These are phyloP conservation scores for Morpho achilles DNA, from an alignment of 2,888 invertebrate genomes.

Conservation along the genomic window DNA sequence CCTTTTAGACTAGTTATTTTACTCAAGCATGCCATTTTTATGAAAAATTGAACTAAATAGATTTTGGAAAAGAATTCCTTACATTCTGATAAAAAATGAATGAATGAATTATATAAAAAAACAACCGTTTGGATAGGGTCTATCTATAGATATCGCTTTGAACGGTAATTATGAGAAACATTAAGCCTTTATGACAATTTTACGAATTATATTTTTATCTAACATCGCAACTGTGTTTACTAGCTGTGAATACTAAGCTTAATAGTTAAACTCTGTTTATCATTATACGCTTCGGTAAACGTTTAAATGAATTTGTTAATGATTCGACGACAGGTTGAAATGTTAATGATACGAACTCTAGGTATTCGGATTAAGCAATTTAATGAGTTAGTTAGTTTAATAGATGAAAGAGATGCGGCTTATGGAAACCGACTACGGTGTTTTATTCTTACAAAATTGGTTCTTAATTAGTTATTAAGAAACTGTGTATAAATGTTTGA, in stretches of 20 bases:
- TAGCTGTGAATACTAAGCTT: slow-evolving; percentile 1
- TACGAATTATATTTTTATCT: background rate
- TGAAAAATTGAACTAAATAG: too few species aligned
- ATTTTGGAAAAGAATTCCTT: too few species aligned
- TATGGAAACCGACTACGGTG: slow-evolving; percentile 16
- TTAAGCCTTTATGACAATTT: too few species aligned
- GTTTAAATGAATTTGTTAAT: slow-evolving; percentile 34
- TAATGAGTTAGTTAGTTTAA: background rate
- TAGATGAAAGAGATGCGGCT: slow-evolving; percentile 7
- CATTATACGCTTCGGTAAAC: slow-evolving; percentile 13
- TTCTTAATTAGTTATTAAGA: slow-evolving; percentile 11
- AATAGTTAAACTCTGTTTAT: slow-evolving; percentile 8
- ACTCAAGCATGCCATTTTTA: too few species aligned
- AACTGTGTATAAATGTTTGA: slow-evolving; percentile 3
- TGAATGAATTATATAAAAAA: too few species aligned
- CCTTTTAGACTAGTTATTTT: too few species aligned
- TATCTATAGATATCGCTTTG: too few species aligned
- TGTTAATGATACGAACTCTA: slow-evolving; percentile 29
- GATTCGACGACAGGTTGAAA: slow-evolving; percentile 32
- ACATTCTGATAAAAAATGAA: too few species aligned
- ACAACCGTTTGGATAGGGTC: too few species aligned
- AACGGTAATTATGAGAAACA: too few species aligned
- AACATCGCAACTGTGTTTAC: background rate
- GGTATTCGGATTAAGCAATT: slow-evolving; percentile 9
- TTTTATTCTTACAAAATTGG: background rate